Evolutionary conservation across 1,140 invertebrate genomes (phyloP), one percentile per base, ranked within the genome.

Genomic region (Camponotus floridanus): DNA sequence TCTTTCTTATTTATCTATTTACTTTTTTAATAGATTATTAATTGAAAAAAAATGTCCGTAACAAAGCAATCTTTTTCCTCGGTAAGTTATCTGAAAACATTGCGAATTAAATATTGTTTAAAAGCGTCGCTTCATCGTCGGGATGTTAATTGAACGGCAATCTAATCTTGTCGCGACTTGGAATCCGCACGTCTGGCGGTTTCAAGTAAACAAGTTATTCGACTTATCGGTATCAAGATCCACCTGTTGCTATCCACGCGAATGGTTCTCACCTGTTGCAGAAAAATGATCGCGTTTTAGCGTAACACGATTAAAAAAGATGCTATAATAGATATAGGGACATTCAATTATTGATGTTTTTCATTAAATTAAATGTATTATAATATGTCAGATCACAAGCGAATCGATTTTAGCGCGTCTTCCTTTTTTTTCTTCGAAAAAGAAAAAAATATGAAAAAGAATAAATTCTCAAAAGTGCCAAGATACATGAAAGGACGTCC

Each of bases 101-200:
- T 8, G 0, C 13, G 21, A 62, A 3, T 0, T 18, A 73, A 67
- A 76, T 64, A 74, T 65, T 55, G 48, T 36, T 4, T 42, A 31
- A 8, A 55, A 15, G 8, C 7, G 57, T 73, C 2, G 45, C 39
- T 71, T 81, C 59, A 33, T 62, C 61, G 7, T n/a, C 21, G 64
- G 51, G 5, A 48, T 57, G 64, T 59, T 78, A 85, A 90, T 85
- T 76, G 59, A 76, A 79, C 61, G 48, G 26, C 76, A 62, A 90
- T 90, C 89, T 90, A 90, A 90, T 90, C 86, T 88, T 11, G 39
- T 85, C 55, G 55, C 55, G 74, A 89, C 85, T 48, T 51, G 11
- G 71, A 89, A 70, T 88, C 74, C 55, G 55, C 61, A 48, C 21
- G 87, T 87, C 61, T 85, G 62, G 39, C 61, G 18, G 18, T 73